Percentiles rank a stretch among this genome's conserved stretches.
These are phyloP conservation scores for Megathymus violae DNA, from an alignment of 1,140 invertebrate species.

Conservation along the genomic window DNA sequence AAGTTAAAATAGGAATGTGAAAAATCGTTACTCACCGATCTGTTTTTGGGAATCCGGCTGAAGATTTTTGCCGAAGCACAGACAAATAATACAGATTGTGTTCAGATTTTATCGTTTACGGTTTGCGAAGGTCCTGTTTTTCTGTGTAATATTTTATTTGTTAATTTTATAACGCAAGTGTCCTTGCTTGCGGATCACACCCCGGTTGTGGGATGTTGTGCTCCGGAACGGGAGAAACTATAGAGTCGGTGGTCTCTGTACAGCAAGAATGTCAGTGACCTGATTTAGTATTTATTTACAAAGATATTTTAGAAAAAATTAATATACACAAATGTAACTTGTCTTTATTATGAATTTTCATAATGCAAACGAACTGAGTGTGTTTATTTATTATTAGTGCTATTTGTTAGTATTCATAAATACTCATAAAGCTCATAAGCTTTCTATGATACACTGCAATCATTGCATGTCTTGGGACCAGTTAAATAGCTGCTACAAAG, in stretches of 20 bases:
- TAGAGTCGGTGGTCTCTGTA: slow-evolving; percentile 42
- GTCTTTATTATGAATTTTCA: too few relatives aligned
- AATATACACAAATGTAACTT: too few relatives aligned
- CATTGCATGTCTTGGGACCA: too few relatives aligned
- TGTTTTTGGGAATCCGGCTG: not conserved
- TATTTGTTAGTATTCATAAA: too few relatives aligned
- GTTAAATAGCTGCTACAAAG: too few relatives aligned
- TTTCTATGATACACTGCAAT: too few relatives aligned
- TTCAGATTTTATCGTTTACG: slow-evolving; percentile 25
- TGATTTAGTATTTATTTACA: not conserved
- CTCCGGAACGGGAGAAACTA: slow-evolving; percentile 44
- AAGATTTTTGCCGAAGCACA: slow-evolving; percentile 14
- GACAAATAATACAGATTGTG: slow-evolving; percentile 26
- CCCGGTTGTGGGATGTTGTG: slow-evolving; percentile 70
- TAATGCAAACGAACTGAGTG: too few relatives aligned
- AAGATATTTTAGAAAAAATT: too few relatives aligned
- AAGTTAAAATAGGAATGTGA: slow-evolving; percentile 45
- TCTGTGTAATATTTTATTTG: slow-evolving; percentile 50
- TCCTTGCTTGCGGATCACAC: slow-evolving; percentile 68
- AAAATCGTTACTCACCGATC: slow-evolving; percentile 57
- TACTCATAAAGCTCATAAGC: too few relatives aligned
- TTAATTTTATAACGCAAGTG: slow-evolving; percentile 65
- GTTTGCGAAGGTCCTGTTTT: slow-evolving; percentile 42
- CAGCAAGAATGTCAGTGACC: not conserved
- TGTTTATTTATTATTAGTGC: too few relatives aligned